A percentile compares a stretch with the other conserved stretches of the same genome.
These are phyloP conservation scores for Heliornis fulica DNA, from an alignment of 2,113 vertebrate species.

Conservation along the genomic window DNA sequence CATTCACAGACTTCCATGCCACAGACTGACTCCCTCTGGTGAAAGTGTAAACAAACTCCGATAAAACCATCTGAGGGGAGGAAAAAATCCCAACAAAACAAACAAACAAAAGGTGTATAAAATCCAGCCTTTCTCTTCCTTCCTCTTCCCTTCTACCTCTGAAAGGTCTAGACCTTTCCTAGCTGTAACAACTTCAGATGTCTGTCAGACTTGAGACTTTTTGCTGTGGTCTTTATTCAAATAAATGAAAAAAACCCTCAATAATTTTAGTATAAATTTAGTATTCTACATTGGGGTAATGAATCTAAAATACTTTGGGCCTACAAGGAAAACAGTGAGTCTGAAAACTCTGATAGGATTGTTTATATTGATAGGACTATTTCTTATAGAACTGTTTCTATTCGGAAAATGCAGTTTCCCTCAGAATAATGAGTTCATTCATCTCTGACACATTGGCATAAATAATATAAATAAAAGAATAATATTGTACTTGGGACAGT, in stretches of 20 bases:
- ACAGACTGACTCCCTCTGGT: not conserved
- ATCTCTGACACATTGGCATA: not conserved
- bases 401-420: not conserved
- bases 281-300: not conserved
- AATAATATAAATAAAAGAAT: not conserved
- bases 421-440: not conserved
- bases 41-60: not conserved
- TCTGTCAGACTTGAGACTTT: not conserved
- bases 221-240: not conserved
- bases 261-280: not conserved
- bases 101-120: rapidly evolving
- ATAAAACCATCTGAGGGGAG: not conserved
- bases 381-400: too few relatives aligned
- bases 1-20: not conserved
- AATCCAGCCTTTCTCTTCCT: not conserved
- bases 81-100: too few relatives aligned
- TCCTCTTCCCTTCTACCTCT: not conserved
- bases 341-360: not conserved
- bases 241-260: not conserved
- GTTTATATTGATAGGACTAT: too few relatives aligned
- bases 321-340: not conserved
- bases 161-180: not conserved
- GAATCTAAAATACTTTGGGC: not conserved
- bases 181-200: not conserved
- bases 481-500: not conserved